Evolutionary conservation across 2,113 vertebrate species (phyloP), one percentile per base, ranked within the genome.

Genomic region (Pao palembangensis): DNA sequence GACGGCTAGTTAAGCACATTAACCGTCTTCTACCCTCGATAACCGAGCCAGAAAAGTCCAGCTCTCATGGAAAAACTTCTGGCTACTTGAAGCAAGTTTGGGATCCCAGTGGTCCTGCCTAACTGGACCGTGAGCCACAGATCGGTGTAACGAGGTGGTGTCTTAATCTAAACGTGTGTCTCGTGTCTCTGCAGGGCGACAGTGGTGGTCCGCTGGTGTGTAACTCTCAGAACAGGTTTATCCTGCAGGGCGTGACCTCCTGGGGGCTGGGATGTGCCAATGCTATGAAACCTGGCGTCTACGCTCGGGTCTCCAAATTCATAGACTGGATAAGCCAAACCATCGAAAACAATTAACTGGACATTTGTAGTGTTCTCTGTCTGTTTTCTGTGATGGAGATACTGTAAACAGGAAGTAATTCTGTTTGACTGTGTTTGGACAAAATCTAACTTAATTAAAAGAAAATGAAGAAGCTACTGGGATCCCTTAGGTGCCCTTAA

Each of bases 121-220:
- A 28, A 23, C 21, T 28, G 25, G 25, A 28, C 47, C 11, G 17
- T 11, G 20, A 21, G 19, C 34, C 34, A 31, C 21, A 8, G 28
- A 8, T 6, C 5, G 28, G 28, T 38, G 34, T 38, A 28, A 28
- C 5, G 25, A 28, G 6, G 5, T 28, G 8, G 34, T 38, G 34
- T 38, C 1, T 38, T 38, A 38, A 11, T 38, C n/a, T 28, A 1
- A 28, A 6, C 13, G 10, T 34, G 12, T n/a, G 13, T 17, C 31
- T 12, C 10, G 47, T 38, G 19, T 41, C 54, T 74, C 46, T 62
- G 52, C 67, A 99, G 96, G 97, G 97, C 15, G 97, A 99, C 92
- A 99, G 97, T 6, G 97, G 97, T 2, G 97, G 97, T 19, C 97
- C 97, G 53, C 90, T 99, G 21, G 93, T 96, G 47, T 99, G 97